Base-by-base conservation (phyloP, 2,797 vertebrate species). In the Heterohyrax brucei region DNA sequence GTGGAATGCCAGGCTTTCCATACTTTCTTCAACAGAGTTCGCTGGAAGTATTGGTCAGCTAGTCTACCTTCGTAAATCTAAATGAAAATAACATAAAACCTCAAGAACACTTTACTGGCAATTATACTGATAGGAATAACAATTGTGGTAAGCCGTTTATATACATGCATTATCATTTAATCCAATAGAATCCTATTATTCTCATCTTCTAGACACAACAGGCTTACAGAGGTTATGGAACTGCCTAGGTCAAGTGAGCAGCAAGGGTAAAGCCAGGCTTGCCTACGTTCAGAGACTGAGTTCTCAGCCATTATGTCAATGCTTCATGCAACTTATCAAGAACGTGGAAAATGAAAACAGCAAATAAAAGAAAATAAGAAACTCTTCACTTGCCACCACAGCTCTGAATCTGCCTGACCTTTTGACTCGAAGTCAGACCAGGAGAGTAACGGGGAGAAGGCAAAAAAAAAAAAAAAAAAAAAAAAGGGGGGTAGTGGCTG, bases 1-100 rank as follows among this genome's bases (percentile, higher is more conserved):
- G 98, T 93, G 10, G 99, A 98, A 33, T 96, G 99, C 99, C 99
- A 99, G 3, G 98, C 99, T 6, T 96, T 96, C 99, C 99, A 99
- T 39, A 99, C 99, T 97, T 99, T 99, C 98, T 98, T 99, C 98
- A 99, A 98, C 95, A 99, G 98, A 94, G 98, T 98, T 91, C 98
- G 98, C 86, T 79, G 98, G 98, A 99, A 99, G 94, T 99, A 99
- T 97, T 98, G 99, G 93, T 98, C 98, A 2, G 99, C 99, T 75
- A 99, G 66, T 79, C 81, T 96, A 96, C 98, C 91, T 98, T 98
- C 96, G 96, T 98, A 99, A 98, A 97, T 89, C 98, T 99, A 97
- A 64, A 95, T 61, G 12, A 96, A 84, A 95, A 89, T 4, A 93
- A 62, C 72, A 94, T 0, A 19, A 59, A 66, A 76, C 61, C 13